Base-by-base conservation (phyloP, 1,140 invertebrate genomes). In the Bradynema listronoti region DNA sequence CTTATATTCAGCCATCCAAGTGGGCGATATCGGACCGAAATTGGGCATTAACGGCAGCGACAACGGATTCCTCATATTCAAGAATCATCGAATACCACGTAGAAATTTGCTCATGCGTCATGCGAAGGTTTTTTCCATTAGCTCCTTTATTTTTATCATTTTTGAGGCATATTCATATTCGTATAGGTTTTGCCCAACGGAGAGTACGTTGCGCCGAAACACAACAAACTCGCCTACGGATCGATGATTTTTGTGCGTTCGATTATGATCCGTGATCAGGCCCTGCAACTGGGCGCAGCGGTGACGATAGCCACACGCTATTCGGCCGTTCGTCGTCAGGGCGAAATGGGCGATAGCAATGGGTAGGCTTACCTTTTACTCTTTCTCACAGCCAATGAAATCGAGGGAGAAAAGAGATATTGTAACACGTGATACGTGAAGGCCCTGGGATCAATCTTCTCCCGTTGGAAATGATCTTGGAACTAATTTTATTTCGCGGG, bases 201-300 rank as follows among this genome's bases (percentile, higher is more conserved):
- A 16, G 89, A 88, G 11, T 94, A 90, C 79, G 83, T 90, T 0
- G 86, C 87, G 75, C 85, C 89, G 0, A 83, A 85, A 27, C 88
- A 85, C 76, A 85, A 86, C 43, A 91, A 92, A 76, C 81, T 93
- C 0, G 87, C 89, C 0, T 95, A 93, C 79, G 89, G 89, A 11
- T 90, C 89, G 0, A 93, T 95, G 91, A 87, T 94, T 79, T 90
- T 91, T 79, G 88, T 93, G 0, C 83, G 91, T 14, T 88, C 90
- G 9, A 84, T 91, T 79, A 80, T 94, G 50, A 68, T 80, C 6
- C 50, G 50, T 34, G 72, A 73, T 50, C 66, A 79, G 24, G 68
- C 78, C 4, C 69, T 69, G 53, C 70, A 80, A 25, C 56, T 80
- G 5, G 79, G 68, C 14, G 57, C 66, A 34, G 79, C 79, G 2